A percentile compares a stretch with the other conserved stretches of the same genome.
Evolutionary conservation across 2,113 vertebrate genomes (phyloP).

Genomic region (Odocoileus virginianus): DNA sequence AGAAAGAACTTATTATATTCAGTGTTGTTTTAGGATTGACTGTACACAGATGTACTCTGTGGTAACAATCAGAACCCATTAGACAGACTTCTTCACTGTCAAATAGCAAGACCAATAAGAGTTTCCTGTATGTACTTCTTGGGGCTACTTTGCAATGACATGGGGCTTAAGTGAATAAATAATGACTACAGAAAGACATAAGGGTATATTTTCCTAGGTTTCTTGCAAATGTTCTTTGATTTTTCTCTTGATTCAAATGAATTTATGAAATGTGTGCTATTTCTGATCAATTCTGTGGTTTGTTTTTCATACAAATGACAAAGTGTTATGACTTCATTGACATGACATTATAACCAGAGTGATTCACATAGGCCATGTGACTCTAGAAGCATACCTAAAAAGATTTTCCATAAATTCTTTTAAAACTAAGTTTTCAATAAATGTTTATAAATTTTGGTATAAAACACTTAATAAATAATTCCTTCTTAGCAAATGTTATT

Average conservation of each 20-base stretch:
- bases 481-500: neutral
- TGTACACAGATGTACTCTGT: neutral
- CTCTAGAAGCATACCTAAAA: neutral
- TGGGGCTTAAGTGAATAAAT: neutral
- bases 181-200: neutral
- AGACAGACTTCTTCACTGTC: neutral
- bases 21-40: neutral
- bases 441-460: neutral
- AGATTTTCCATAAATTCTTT: neutral
- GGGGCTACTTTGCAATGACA: neutral
- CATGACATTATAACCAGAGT: neutral
- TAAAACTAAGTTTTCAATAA: neutral
- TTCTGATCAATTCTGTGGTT: neutral
- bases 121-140: neutral
- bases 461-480: neutral
- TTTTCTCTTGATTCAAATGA: slow-evolving; percentile 11
- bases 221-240: neutral
- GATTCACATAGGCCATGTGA: neutral
- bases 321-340: neutral
- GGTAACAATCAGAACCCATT: neutral
- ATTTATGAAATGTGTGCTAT: neutral
- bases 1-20: neutral
- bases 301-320: neutral
- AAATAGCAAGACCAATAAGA: neutral
- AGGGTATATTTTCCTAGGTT: neutral